phyloP scores from a whole-genome alignment of 1,140 invertebrate genomes.

The Procambarus clarkii region DNA sequence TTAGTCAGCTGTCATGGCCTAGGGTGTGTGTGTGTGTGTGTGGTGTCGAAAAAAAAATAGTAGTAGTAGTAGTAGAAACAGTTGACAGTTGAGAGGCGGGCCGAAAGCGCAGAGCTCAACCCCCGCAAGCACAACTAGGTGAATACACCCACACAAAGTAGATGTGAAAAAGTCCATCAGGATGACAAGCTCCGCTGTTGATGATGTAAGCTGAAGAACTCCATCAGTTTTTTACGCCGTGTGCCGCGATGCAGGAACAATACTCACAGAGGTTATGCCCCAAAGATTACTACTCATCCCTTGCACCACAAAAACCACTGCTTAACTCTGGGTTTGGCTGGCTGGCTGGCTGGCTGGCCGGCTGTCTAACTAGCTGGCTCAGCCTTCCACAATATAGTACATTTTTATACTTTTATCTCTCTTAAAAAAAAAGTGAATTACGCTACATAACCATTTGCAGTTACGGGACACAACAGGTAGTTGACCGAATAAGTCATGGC shows the following conservation, averaged over 20 bases:
- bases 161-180: too few species aligned
- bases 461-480: slow-evolving; percentile 6
- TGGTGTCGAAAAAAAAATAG: too few species aligned
- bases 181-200: too few species aligned
- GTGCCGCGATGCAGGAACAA: neutral
- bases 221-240: neutral
- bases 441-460: slow-evolving; percentile 13
- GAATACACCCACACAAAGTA: too few species aligned
- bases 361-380: too few species aligned
- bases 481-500: neutral
- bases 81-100: too few species aligned
- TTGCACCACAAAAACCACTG: neutral
- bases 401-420: neutral
- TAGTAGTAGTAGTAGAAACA: too few species aligned
- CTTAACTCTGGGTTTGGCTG: neutral
- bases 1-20: too few species aligned
- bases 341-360: neutral
- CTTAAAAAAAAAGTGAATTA: slow-evolving; percentile 16
- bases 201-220: neutral
- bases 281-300: neutral
- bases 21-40: too few species aligned
- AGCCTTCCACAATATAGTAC: neutral
- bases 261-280: neutral
- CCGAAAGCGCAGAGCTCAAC: too few species aligned
- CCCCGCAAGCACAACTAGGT: too few species aligned